Conservation (phyloP, 1,140 invertebrate genomes). For the Aphis craccivora region DNA sequence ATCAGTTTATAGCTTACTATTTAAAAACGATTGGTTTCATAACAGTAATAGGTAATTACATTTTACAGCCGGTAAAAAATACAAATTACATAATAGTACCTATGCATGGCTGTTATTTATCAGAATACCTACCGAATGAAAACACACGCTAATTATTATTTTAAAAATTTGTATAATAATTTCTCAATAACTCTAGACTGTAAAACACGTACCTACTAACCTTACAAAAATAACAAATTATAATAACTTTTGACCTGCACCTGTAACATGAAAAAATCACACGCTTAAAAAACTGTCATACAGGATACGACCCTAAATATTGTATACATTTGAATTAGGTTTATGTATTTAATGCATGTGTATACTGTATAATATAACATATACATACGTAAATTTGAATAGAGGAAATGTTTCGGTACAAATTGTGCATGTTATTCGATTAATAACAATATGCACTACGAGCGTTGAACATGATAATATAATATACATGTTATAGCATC, state of each 20-base stretch:
- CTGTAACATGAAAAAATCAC: conserved; percentile 41
- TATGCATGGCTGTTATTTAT: not conserved
- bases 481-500: not conserved
- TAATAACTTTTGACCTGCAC: conserved; percentile 52
- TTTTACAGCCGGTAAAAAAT: not conserved
- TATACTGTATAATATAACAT: not conserved
- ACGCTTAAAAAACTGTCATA: conserved; percentile 30
- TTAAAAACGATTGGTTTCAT: not conserved
- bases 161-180: not conserved
- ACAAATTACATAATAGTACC: not conserved
- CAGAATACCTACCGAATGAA: not conserved
- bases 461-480: not conserved
- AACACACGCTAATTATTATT: not conserved
- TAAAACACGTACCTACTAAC: not conserved
- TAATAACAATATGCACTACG: not conserved
- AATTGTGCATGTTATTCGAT: conserved; percentile 39
- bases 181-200: not conserved
- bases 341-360: not conserved
- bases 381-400: not conserved
- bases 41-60: not conserved
- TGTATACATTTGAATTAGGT: not conserved
- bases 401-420: conserved; percentile 40
- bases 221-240: conserved; percentile 31
- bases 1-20: not conserved
- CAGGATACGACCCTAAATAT: not conserved